Percentiles rank a stretch among this genome's conserved stretches.
phyloP scores from a whole-genome alignment of 2,113 vertebrate species.

The Platycercus adscitus region DNA sequence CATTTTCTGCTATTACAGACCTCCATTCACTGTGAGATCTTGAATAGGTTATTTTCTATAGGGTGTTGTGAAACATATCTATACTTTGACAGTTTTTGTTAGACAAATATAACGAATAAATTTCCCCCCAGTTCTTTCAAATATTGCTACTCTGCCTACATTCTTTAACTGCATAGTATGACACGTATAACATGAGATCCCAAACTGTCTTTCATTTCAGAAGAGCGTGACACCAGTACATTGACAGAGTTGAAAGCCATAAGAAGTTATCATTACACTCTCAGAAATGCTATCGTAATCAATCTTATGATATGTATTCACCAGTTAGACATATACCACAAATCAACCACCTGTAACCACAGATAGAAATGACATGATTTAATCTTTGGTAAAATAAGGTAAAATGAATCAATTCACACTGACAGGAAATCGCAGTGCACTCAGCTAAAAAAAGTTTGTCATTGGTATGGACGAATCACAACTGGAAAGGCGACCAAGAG shows the following conservation, averaged over 20 bases:
- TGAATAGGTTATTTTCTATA: neutral
- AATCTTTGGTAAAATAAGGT: slow-evolving; percentile 69
- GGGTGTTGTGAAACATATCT: neutral
- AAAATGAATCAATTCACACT: slow-evolving; percentile 71
- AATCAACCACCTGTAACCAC: slow-evolving; percentile 69
- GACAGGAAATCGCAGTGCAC: slow-evolving; percentile 48
- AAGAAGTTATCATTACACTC: slow-evolving; percentile 59
- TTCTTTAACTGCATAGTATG: neutral
- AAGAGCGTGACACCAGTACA: neutral
- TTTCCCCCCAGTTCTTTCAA: neutral
- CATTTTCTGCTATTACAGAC: neutral
- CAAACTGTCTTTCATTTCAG: neutral
- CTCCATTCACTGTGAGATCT: neutral
- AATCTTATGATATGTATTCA: slow-evolving; percentile 64
- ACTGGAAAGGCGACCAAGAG: neutral
- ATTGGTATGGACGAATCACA: slow-evolving; percentile 12
- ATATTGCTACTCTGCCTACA: neutral
- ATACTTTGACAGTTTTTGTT: neutral
- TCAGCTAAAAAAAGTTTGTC: slow-evolving; percentile 45
- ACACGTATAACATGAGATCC: neutral
- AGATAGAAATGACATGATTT: slow-evolving; percentile 74
- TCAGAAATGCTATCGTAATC: slow-evolving; percentile 68
- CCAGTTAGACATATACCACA: slow-evolving; percentile 54
- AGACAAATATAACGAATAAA: neutral
- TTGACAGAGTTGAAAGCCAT: slow-evolving; percentile 44